A percentile compares a stretch with the other conserved stretches of the same genome.
These are phyloP conservation scores for Mustela lutreola DNA, from an alignment of 2,113 vertebrate species.

Conservation along the genomic window DNA sequence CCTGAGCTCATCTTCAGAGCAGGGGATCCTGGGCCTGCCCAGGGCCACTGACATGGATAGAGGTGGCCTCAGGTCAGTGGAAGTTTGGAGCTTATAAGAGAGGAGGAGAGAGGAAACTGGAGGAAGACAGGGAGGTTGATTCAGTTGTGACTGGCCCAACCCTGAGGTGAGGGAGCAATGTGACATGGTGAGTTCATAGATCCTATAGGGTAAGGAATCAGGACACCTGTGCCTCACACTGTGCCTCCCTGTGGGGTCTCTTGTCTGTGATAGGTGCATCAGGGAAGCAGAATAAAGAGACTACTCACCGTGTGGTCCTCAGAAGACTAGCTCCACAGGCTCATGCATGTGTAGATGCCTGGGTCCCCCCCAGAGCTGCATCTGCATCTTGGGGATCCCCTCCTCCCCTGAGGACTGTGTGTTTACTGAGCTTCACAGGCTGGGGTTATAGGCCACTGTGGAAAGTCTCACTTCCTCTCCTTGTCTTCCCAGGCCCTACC, in stretches of 20 bases:
- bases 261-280: background rate
- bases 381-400: background rate
- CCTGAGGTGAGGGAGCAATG: no score
- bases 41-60: background rate
- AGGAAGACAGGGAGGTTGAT: no score
- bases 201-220: no score
- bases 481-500: background rate
- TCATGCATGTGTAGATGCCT: no score
- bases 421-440: background rate
- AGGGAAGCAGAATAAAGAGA: no score
- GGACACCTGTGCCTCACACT: background rate
- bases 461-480: background rate
- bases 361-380: background rate
- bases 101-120: background rate
- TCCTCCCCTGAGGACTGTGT: background rate
- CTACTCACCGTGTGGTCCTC: background rate
- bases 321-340: background rate
- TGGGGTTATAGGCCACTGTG: rapidly evolving
- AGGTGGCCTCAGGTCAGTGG: background rate
- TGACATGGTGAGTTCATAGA: no score
- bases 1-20: background rate
- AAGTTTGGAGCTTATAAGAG: background rate
- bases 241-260: background rate
- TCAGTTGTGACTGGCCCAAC: no score
- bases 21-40: background rate